phyloP scores from a whole-genome alignment of 92 coral and sea anemone genomes.

The Epizoanthus stellaris region DNA sequence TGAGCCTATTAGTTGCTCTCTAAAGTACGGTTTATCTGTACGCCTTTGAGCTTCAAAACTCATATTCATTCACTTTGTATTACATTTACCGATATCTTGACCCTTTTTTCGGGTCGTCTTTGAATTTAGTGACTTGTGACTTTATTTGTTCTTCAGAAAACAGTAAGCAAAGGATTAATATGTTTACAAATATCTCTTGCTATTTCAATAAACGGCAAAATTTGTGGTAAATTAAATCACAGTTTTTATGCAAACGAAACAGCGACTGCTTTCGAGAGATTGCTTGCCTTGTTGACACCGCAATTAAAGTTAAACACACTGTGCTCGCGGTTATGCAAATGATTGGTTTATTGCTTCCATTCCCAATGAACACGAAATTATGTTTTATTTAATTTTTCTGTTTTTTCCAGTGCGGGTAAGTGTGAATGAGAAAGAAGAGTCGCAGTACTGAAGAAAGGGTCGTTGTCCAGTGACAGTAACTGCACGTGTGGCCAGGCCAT shows the following conservation, averaged over 20 bases:
- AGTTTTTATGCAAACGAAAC: slow-evolving; percentile 21
- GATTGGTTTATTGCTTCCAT: background rate
- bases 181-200: slow-evolving; percentile 16
- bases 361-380: background rate
- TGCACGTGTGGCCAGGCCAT: background rate
- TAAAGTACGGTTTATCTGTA: too few species aligned
- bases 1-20: too few species aligned
- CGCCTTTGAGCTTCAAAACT: too few species aligned
- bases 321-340: background rate
- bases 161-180: slow-evolving; percentile 24
- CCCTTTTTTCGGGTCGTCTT: background rate
- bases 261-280: slow-evolving; percentile 3
- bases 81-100: background rate
- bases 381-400: background rate
- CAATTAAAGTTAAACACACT: background rate
- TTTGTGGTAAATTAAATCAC: slow-evolving; percentile 10
- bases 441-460: background rate
- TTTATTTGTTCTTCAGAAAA: slow-evolving; percentile 13
- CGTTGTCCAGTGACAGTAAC: background rate
- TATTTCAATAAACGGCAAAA: slow-evolving; percentile 15
- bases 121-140: background rate
- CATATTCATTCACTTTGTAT: too few species aligned
- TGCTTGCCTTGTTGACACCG: slow-evolving; percentile 8
- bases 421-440: background rate
- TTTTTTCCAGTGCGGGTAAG: background rate